These are phyloP conservation scores for Barnardius zonarius DNA, from an alignment of 2,113 vertebrate genomes.

Conservation along the genomic window DNA sequence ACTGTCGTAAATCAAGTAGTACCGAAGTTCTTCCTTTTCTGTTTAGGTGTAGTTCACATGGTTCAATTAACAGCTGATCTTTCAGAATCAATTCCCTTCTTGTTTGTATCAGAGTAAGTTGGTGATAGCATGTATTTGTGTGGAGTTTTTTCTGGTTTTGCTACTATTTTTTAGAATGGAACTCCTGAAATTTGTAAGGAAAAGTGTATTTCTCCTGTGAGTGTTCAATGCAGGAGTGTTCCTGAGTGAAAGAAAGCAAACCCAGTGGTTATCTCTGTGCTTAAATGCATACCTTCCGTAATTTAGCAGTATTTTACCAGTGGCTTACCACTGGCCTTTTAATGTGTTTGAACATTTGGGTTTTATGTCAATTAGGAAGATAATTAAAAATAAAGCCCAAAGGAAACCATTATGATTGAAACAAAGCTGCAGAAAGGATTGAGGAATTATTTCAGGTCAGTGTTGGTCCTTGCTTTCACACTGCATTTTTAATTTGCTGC, in stretches of 20 bases:
- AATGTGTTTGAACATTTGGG: not conserved
- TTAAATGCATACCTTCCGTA: not conserved
- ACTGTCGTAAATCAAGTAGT: constrained; percentile 55
- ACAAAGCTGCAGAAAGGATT: not conserved
- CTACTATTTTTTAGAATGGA: not conserved
- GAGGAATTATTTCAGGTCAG: constrained; percentile 55
- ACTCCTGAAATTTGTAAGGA: not conserved
- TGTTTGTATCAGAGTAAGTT: not conserved
- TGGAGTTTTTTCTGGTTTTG: not conserved
- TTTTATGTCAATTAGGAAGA: not conserved
- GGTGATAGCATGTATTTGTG: not conserved
- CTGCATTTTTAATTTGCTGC: constrained; percentile 83
- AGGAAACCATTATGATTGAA: not conserved
- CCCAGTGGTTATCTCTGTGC: not conserved
- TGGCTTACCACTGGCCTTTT: not conserved
- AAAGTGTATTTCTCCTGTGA: not conserved
- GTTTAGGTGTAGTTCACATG: constrained; percentile 29
- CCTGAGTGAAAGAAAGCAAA: not conserved
- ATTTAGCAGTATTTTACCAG: not conserved
- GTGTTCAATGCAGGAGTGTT: not conserved
- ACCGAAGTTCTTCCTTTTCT: constrained; percentile 54
- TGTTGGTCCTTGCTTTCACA: constrained; percentile 61
- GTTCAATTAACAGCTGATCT: constrained; percentile 38
- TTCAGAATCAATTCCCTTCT: not conserved
- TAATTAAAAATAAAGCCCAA: constrained; percentile 6